Evolutionary conservation across 2,888 invertebrate species (phyloP).

Genomic region (Cotesia congregata): DNA sequence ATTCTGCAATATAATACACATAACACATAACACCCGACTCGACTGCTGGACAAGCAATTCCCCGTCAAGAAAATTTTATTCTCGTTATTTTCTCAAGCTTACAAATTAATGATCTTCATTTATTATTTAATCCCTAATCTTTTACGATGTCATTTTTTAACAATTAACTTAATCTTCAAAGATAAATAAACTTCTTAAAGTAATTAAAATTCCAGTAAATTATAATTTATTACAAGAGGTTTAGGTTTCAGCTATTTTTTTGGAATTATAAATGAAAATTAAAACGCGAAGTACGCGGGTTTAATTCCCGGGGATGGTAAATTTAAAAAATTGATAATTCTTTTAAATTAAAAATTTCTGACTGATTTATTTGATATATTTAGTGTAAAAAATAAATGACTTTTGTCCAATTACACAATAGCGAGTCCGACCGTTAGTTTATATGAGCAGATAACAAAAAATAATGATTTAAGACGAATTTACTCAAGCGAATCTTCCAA

Average conservation of each 20-base stretch:
- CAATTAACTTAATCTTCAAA: too few species aligned
- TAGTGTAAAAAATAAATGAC: not conserved
- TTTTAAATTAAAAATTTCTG: not conserved
- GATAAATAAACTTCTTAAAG: too few species aligned
- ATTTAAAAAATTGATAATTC: too few species aligned
- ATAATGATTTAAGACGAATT: not conserved
- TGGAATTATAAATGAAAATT: too few species aligned
- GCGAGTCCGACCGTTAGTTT: not conserved
- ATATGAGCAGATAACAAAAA: not conserved
- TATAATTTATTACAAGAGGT: too few species aligned
- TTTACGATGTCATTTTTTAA: not conserved
- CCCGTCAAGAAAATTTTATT: not conserved
- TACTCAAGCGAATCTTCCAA: constrained; percentile 21
- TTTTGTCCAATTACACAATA: not conserved
- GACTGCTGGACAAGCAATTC: not conserved
- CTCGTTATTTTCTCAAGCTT: constrained; percentile 3
- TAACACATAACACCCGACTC: too few species aligned
- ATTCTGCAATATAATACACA: not conserved
- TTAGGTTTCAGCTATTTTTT: too few species aligned
- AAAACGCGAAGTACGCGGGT: too few species aligned
- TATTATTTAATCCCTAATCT: constrained; percentile 19
- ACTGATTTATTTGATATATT: not conserved
- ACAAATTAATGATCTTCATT: constrained; percentile 25
- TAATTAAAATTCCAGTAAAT: too few species aligned
- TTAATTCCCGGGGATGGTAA: too few species aligned